phyloP scores from a whole-genome alignment of 2,113 vertebrate species.

The Megaceryle torquata region DNA sequence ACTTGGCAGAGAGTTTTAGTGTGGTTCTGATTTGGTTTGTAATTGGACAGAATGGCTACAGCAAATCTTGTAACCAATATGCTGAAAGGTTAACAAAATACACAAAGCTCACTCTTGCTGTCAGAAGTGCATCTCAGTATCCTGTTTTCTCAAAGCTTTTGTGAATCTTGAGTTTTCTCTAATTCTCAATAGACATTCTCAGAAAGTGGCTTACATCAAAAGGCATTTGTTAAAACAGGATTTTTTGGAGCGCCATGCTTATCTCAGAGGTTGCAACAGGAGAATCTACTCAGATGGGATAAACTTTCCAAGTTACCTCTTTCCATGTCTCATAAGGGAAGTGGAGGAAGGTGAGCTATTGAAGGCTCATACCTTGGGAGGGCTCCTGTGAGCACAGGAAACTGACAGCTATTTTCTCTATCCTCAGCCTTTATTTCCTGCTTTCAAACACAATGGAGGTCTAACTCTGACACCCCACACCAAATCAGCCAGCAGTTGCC shows the following conservation, averaged over 20 bases:
- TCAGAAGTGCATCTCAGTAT: not conserved
- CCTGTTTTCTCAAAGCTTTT: not conserved
- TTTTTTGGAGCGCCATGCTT: not conserved
- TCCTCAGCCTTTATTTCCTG: not conserved
- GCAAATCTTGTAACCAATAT: not conserved
- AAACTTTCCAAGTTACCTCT: not conserved
- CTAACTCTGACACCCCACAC: fast-evolving
- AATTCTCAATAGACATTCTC: not conserved
- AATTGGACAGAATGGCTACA: not conserved
- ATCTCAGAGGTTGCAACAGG: not conserved
- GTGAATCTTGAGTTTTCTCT: not conserved
- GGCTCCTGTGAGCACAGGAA: not conserved
- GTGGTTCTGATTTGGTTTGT: constrained; percentile 15
- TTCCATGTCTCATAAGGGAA: not conserved
- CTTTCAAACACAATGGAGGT: not conserved
- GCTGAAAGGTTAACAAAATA: constrained; percentile 45
- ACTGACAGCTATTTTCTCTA: not conserved
- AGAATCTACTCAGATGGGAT: not conserved
- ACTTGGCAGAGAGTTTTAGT: not conserved
- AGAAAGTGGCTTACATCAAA: not conserved
- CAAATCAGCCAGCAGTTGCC: not conserved
- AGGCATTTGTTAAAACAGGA: not conserved
- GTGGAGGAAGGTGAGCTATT: not conserved
- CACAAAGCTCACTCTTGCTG: not conserved
- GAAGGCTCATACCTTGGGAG: not conserved